A percentile compares a stretch with the other conserved stretches of the same genome.
Evolutionary conservation across 2,888 invertebrate species (phyloP).

Genomic region (Noctua fimbriata): DNA sequence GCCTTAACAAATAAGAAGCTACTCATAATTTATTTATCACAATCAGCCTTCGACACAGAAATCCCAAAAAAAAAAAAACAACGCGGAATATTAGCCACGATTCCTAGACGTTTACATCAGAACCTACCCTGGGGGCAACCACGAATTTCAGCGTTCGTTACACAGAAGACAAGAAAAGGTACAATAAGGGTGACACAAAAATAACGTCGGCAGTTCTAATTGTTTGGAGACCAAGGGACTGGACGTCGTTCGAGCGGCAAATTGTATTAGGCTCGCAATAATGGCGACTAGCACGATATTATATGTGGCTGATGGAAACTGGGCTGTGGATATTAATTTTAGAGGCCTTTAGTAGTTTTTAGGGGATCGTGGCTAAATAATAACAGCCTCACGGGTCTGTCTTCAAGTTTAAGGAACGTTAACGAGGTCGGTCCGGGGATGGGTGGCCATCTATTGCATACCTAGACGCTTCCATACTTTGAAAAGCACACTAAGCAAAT

Average conservation of each 20-base stretch:
- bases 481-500: too few relatives aligned
- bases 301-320: constrained; percentile 57
- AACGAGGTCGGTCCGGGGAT: too few relatives aligned
- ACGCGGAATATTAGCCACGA: constrained; percentile 55
- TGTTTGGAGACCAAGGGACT: constrained; percentile 85
- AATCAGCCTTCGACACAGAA: background rate
- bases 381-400: background rate
- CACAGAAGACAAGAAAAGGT: constrained; percentile 76
- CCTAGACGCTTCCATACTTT: too few relatives aligned
- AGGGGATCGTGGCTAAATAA: background rate
- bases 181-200: constrained; percentile 83
- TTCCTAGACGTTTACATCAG: constrained; percentile 65
- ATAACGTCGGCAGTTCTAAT: constrained; percentile 86
- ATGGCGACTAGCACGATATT: constrained; percentile 64
- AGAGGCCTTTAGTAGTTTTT: background rate
- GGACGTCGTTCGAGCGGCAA: constrained; percentile 83
- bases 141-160: constrained; percentile 77
- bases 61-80: constrained; percentile 29
- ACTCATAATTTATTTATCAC: constrained; percentile 15
- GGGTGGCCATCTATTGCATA: too few relatives aligned
- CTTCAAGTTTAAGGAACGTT: too few relatives aligned
- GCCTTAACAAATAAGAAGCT: background rate
- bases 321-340: constrained; percentile 28
- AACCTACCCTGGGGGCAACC: constrained; percentile 64
- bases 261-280: constrained; percentile 86